Conservation (phyloP, 2,888 invertebrate genomes). For the Drosophila mercatorum region DNA sequence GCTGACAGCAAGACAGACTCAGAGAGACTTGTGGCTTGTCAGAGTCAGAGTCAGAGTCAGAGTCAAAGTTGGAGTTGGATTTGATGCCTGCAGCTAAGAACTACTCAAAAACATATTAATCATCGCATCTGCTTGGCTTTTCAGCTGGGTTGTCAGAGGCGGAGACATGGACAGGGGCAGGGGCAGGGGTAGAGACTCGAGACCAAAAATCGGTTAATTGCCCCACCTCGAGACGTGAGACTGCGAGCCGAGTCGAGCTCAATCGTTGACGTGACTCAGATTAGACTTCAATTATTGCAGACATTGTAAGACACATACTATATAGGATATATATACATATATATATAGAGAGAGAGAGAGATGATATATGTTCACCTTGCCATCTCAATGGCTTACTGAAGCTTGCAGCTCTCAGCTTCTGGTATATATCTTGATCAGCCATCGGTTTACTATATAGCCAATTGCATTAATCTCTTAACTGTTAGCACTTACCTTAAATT, state of each 20-base stretch:
- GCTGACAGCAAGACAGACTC: background rate
- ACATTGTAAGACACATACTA: conserved; percentile 1
- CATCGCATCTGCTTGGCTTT: conserved; percentile 54
- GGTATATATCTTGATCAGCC: too few relatives aligned
- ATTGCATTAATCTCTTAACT: too few relatives aligned
- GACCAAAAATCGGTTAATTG: conserved; percentile 72
- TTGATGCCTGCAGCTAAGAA: conserved; percentile 65
- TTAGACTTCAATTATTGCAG: conserved; percentile 66
- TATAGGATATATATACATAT: background rate
- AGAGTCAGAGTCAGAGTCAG: background rate
- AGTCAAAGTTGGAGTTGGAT: conserved; percentile 5
- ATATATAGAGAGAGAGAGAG: background rate
- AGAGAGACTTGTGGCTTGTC: background rate
- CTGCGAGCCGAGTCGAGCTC: conserved; percentile 14
- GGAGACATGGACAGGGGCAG: background rate
- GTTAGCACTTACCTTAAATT: too few relatives aligned
- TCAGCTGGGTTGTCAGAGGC: conserved; percentile 16
- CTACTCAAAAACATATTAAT: conserved; percentile 81
- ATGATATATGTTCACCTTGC: conserved; percentile 24
- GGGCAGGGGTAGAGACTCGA: conserved; percentile 33
- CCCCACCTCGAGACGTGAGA: conserved; percentile 37
- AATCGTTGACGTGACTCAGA: conserved; percentile 66
- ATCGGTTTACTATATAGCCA: too few relatives aligned
- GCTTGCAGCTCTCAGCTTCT: too few relatives aligned
- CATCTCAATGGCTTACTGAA: conserved; percentile 27